Percentiles rank a stretch among this genome's conserved stretches.
Evolutionary conservation across 1,140 invertebrate genomes (phyloP).

Genomic region (Akabosia matsudoensis): DNA sequence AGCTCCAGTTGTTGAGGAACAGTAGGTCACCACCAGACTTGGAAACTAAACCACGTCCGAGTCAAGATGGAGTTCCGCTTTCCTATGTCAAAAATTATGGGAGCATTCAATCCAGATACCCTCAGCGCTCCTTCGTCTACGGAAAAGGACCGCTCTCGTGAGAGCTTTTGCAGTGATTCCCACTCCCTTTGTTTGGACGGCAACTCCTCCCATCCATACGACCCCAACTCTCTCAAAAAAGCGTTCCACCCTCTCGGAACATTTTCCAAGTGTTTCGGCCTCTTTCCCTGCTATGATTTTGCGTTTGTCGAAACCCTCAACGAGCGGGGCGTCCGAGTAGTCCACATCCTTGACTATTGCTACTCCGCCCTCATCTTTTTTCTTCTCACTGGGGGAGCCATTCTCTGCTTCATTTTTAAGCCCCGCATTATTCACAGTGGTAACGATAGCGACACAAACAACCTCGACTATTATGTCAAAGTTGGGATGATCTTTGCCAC

Average conservation of each 20-base stretch:
- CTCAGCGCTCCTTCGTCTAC: no score
- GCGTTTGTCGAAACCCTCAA: constrained; percentile 20
- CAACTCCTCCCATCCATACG: no score
- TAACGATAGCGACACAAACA: not conserved
- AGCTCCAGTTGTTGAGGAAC: no score
- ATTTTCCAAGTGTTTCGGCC: constrained; percentile 35
- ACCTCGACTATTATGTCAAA: constrained; percentile 29
- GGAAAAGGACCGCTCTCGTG: no score
- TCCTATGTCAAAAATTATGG: no score
- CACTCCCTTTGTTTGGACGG: no score
- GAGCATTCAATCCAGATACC: no score
- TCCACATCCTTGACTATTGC: constrained; percentile 37
- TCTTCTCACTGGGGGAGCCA: constrained; percentile 28
- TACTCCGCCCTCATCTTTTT: constrained; percentile 24
- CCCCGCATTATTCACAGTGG: not conserved
- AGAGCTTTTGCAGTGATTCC: no score
- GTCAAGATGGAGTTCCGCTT: no score
- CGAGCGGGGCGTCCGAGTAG: not conserved
- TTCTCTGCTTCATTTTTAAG: constrained; percentile 22
- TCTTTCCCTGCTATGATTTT: constrained; percentile 39
- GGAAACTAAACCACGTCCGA: no score
- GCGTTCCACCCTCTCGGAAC: constrained; percentile 34
- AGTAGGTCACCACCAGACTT: no score
- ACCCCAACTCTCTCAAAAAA: constrained; percentile 7
- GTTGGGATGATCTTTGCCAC: not conserved